Evolutionary conservation across 2,888 invertebrate species (phyloP), one percentile per base, ranked within the genome.

Genomic region (Leucophenga maculata): DNA sequence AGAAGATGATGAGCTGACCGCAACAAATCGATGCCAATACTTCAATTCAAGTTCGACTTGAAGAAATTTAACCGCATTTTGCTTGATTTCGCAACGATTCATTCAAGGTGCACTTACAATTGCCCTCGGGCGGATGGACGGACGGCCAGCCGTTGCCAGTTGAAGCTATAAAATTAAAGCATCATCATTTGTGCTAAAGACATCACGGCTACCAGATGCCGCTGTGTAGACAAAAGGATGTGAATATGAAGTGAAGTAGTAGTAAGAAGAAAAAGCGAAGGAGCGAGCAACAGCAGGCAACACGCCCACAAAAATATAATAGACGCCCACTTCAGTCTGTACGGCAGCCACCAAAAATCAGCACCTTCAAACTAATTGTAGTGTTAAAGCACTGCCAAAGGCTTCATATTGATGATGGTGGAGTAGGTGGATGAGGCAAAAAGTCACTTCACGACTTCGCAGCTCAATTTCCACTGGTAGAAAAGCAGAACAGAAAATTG

Each of bases 151-250:
- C n/a, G n/a, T n/a, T n/a, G n/a, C n/a, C n/a, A n/a, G 62, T 22
- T 18, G 14, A 16, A 48, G 62, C 16, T 9, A 22, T 64, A 67
- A 69, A 62, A 74, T 72, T 72, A 72, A 74, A 71, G 71, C 71
- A 71, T 74, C 68, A 71, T 71, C 68, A 71, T 71, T 72, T 71
- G 67, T 67, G 67, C 72, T 70, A 66, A 68, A 69, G 68, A 48
- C 62, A 22, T 64, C 31, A 31, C 59, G n/a, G 59, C 26, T 39
- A 39, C 39, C 39, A 39, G 39, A 39, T 20, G 55, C 55, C 39
- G 39, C 11, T 39, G 11, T 32, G 32, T 6, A 39, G 39, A 39
- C 26, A 26, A 39, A 9, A 39, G 8, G 39, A 39, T 39, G 39
- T 6, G 26, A 26, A 26, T 26, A 4, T 26, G 26, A 26, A 26